A percentile compares a stretch with the other conserved stretches of the same genome.
Evolutionary conservation across 2,797 vertebrate genomes (phyloP).

Genomic region (Columba guinea): DNA sequence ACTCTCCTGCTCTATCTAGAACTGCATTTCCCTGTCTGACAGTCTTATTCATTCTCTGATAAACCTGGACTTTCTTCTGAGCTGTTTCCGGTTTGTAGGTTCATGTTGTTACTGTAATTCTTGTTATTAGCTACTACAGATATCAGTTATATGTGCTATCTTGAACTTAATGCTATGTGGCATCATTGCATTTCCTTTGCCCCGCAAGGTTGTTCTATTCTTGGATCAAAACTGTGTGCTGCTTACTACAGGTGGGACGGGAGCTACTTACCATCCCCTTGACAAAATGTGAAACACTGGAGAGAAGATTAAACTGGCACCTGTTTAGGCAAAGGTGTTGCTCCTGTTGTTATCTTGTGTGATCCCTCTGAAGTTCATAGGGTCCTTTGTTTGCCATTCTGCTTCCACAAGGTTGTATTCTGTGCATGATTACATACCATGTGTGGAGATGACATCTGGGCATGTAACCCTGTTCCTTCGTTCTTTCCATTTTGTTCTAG

Average conservation of each 20-base stretch:
- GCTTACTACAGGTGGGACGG: not conserved
- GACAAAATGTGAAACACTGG: not conserved
- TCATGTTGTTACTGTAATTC: not conserved
- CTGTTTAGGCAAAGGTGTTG: not conserved
- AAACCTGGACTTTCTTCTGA: not conserved
- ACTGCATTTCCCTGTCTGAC: not conserved
- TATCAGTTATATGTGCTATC: not conserved
- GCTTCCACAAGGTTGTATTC: not conserved
- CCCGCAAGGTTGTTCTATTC: not conserved
- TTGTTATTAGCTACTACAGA: not conserved
- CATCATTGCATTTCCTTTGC: not conserved
- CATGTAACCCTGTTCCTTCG: not conserved
- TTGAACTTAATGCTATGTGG: not conserved
- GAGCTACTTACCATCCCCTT: not conserved
- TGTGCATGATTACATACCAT: rapidly evolving
- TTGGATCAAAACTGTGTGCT: not conserved
- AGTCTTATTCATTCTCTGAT: not conserved
- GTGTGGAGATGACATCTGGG: not conserved
- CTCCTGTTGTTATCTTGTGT: not conserved
- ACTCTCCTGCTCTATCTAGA: not conserved
- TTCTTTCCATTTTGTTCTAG: not conserved
- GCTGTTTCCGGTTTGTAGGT: not conserved
- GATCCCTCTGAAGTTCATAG: not conserved
- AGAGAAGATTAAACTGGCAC: not conserved
- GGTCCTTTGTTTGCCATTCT: not conserved